Percentiles rank a stretch among this genome's conserved stretches.
Conservation (phyloP, 2,888 invertebrate genomes). For the Mimas tiliae region DNA sequence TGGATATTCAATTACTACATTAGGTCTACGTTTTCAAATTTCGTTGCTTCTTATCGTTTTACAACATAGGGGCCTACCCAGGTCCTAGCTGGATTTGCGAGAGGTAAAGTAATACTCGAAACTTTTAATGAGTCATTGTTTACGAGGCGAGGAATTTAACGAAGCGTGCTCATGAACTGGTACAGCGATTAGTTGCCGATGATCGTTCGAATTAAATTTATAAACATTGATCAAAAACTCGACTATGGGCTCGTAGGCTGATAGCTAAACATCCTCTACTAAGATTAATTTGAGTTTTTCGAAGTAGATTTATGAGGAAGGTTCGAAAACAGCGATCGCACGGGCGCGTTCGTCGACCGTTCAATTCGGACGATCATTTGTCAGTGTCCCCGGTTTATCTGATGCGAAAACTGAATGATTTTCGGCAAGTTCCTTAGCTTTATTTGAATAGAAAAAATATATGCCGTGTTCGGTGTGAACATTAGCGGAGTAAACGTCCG, state of each 20-base stretch:
- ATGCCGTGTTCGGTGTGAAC: constrained; percentile 9
- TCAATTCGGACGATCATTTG: constrained; percentile 65
- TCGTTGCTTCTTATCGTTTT: too few species aligned
- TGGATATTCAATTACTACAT: too few species aligned
- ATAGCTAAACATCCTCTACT: constrained; percentile 55
- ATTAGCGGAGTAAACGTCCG: constrained; percentile 1
- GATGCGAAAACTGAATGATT: constrained; percentile 67
- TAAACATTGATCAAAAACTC: constrained; percentile 36
- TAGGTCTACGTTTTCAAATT: too few species aligned
- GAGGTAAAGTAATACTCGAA: neutral
- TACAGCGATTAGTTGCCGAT: constrained; percentile 31
- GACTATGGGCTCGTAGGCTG: constrained; percentile 34
- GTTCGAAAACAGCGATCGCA: constrained; percentile 60
- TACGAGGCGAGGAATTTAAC: neutral
- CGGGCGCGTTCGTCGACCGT: constrained; percentile 56
- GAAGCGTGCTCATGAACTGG: constrained; percentile 14
- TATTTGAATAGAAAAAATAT: constrained; percentile 21
- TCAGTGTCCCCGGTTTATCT: constrained; percentile 69
- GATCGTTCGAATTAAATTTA: constrained; percentile 38
- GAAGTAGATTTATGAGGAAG: constrained; percentile 69
- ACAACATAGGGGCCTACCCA: too few species aligned
- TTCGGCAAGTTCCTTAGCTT: constrained; percentile 46
- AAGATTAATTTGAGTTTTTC: constrained; percentile 76
- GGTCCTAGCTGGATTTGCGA: too few species aligned
- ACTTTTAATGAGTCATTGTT: constrained; percentile 6